Conservation (phyloP, 2,888 invertebrate genomes). For the Euclidia mi region DNA sequence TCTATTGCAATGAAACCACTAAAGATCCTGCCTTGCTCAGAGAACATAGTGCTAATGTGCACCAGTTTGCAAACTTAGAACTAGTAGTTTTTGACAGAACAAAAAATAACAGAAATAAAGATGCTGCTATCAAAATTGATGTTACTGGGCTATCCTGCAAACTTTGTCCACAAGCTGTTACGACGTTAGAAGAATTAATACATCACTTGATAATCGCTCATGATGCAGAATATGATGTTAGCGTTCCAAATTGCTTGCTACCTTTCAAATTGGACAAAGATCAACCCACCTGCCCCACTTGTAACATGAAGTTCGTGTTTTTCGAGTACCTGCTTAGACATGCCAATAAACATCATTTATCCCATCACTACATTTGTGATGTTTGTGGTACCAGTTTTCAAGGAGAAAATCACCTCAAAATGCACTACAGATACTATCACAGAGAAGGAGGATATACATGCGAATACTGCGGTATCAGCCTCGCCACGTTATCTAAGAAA, state of each 20-base stretch:
- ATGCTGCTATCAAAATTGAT: constrained; percentile 85
- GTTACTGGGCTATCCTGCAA: constrained; percentile 79
- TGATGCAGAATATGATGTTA: constrained; percentile 83
- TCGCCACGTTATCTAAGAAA: constrained; percentile 82
- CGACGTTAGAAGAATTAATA: constrained; percentile 78
- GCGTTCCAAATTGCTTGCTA: constrained; percentile 80
- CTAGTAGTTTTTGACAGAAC: constrained; percentile 79
- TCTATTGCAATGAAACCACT: constrained; percentile 80
- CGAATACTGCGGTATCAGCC: constrained; percentile 84
- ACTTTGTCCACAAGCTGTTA: constrained; percentile 70
- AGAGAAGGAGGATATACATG: constrained; percentile 82
- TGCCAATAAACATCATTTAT: constrained; percentile 82
- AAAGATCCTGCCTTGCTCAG: constrained; percentile 75
- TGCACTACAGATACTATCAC: constrained; percentile 86
- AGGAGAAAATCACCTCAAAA: constrained; percentile 84
- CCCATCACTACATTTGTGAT: constrained; percentile 85
- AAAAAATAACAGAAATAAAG: constrained; percentile 82
- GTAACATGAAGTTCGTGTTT: constrained; percentile 81
- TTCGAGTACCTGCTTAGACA: constrained; percentile 83
- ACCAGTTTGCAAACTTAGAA: constrained; percentile 79
- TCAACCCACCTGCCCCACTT: constrained; percentile 80
- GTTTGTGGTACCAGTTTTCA: constrained; percentile 86
- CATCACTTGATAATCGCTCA: constrained; percentile 84
- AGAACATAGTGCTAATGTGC: constrained; percentile 72
- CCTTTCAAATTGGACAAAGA: constrained; percentile 83